Evolutionary conservation across 2,888 invertebrate genomes (phyloP).

Genomic region (Drosophila kambysellisi): DNA sequence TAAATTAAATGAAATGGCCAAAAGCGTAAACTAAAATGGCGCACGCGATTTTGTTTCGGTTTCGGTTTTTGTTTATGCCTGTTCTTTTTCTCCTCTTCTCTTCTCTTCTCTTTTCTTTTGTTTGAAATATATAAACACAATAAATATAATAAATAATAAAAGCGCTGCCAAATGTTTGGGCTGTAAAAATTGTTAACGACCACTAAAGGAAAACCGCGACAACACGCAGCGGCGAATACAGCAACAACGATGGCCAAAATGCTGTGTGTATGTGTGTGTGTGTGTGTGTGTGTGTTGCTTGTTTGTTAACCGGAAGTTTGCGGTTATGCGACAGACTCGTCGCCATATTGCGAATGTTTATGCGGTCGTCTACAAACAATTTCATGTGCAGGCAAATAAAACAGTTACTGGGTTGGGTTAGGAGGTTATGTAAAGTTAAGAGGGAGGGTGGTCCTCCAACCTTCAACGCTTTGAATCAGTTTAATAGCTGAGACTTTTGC

Average conservation of each 20-base stretch:
- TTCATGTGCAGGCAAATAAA: constrained; percentile 12
- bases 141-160: constrained; percentile 66
- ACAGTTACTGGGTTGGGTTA: neutral
- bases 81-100: constrained; percentile 7
- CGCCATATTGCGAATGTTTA: constrained; percentile 74
- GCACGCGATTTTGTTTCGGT: constrained; percentile 33
- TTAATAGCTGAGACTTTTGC: neutral
- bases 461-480: neutral
- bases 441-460: neutral
- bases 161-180: constrained; percentile 70
- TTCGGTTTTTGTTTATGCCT: neutral
- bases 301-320: constrained; percentile 57
- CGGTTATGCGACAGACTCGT: constrained; percentile 56
- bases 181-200: constrained; percentile 76
- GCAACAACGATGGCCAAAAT: constrained; percentile 8
- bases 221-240: constrained; percentile 37
- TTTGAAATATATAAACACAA: constrained; percentile 66
- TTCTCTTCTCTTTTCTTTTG: constrained; percentile 25
- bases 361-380: constrained; percentile 43
- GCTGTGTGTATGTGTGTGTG: constrained; percentile 5
- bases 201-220: constrained; percentile 71
- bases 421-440: neutral
- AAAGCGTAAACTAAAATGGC: constrained; percentile 59
- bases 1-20: constrained; percentile 65
- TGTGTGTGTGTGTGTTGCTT: constrained; percentile 22